Evolutionary conservation across 2,113 vertebrate species (phyloP).

Genomic region (Oncorhynchus tshawytscha): DNA sequence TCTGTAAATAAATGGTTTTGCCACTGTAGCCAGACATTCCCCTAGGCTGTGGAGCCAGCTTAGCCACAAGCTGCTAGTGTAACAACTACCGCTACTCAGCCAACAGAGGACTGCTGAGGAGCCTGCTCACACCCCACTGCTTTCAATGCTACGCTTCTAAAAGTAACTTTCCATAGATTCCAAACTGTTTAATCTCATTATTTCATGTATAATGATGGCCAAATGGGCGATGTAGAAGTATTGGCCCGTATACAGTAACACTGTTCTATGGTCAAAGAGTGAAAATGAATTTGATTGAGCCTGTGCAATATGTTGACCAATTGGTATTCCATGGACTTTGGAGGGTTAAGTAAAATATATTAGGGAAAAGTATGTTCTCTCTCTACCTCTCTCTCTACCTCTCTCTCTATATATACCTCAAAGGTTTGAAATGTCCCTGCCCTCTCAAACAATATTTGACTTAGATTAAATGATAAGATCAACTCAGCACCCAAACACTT

Average conservation of each 20-base stretch:
- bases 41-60: background rate
- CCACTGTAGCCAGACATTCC: background rate
- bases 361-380: background rate
- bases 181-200: background rate
- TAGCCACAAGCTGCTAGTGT: background rate
- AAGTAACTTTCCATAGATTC: background rate
- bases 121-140: background rate
- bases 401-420: background rate
- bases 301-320: background rate
- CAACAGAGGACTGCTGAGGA: background rate
- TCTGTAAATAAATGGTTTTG: constrained; percentile 1
- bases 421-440: background rate
- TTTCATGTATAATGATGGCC: background rate
- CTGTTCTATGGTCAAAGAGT: too few species aligned
- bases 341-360: background rate
- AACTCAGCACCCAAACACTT: background rate
- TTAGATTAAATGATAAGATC: background rate
- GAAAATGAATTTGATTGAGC: background rate
- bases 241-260: too few species aligned
- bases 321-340: background rate
- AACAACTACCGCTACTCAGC: background rate
- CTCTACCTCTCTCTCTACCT: too few species aligned
- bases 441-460: background rate
- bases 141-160: background rate
- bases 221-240: background rate